Evolutionary conservation across 2,113 vertebrate species (phyloP), one percentile per base, ranked within the genome.

Genomic region (Sylvietta virens): DNA sequence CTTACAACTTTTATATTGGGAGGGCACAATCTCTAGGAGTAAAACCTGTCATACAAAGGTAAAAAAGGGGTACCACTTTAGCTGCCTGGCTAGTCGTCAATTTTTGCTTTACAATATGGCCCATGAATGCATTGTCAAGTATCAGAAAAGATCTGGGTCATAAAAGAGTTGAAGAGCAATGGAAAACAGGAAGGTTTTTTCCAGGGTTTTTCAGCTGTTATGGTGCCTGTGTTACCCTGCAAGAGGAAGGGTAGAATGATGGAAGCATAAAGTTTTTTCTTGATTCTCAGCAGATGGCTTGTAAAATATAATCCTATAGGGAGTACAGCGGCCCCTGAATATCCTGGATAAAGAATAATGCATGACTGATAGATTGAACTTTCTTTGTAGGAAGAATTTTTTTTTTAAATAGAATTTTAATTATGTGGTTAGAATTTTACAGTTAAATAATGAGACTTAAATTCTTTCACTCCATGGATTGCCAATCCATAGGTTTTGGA

Each of bases 281-380:
- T 88, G 70, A 79, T 78, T 87, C 42, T 82, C 27, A 51, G 58
- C 62, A 96, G 81, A 92, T 94, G 90, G 61, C 66, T 92, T 67
- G 57, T 90, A 92, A 94, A 96, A 96, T 82, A 56, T 18, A 93
- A 95, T 90, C 40, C 66, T 60, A 16, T 15, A 65, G 22, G 37
- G 44, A 76, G 37, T 9, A 60, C 22, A 78, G 15, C 39, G 78
- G 19, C 27, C 84, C 33, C 90, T 39, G 40, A 74, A 87, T 54
- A 83, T 60, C 57, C 67, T 28, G 18, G 24, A 42, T 82, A 73
- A 86, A 86, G 39, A 67, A 92, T 91, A 92, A 87, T 12, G 11
- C 39, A 57, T 30, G 60, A 87, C 1, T 76, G 73, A 81, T 60
- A 21, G 5, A 30, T 37, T 79, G 30, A 85, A 71, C 15, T 78